Conservation (phyloP, 2,113 vertebrate genomes). For the Enhydra lutris region DNA sequence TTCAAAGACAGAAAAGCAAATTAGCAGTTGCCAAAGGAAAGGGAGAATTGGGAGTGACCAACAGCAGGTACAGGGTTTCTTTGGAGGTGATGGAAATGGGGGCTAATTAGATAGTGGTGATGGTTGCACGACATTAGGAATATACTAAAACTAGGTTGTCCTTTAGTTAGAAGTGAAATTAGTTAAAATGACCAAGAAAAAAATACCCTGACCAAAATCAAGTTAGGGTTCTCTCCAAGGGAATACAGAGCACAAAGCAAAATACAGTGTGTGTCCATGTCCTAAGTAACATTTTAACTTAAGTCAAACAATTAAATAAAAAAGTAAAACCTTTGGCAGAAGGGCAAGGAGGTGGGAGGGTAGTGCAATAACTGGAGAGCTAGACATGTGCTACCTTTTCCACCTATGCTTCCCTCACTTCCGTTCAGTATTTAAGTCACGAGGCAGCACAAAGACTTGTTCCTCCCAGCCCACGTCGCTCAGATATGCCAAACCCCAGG, state of each 20-base stretch:
- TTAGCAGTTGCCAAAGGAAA: neutral
- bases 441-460: neutral
- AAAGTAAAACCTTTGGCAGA: neutral
- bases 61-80: neutral
- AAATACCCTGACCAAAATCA: conserved; percentile 19
- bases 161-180: conserved; percentile 19
- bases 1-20: neutral
- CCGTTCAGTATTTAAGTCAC: neutral
- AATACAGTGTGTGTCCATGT: neutral
- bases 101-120: neutral
- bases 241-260: conserved; percentile 13
- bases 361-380: neutral
- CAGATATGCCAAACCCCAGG: neutral
- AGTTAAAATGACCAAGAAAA: conserved; percentile 36
- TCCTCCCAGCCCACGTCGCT: neutral
- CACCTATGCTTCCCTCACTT: neutral
- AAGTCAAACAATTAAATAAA: conserved; percentile 42
- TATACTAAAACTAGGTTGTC: neutral
- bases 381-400: neutral
- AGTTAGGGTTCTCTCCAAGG: neutral
- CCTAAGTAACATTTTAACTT: conserved; percentile 6
- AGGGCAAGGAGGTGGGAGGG: too few species aligned
- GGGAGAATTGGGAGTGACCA: neutral
- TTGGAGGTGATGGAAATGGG: neutral
- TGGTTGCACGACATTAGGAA: neutral